Base-by-base conservation (phyloP, 2,888 invertebrate genomes). In the Xanthorhoe spadicearia region DNA sequence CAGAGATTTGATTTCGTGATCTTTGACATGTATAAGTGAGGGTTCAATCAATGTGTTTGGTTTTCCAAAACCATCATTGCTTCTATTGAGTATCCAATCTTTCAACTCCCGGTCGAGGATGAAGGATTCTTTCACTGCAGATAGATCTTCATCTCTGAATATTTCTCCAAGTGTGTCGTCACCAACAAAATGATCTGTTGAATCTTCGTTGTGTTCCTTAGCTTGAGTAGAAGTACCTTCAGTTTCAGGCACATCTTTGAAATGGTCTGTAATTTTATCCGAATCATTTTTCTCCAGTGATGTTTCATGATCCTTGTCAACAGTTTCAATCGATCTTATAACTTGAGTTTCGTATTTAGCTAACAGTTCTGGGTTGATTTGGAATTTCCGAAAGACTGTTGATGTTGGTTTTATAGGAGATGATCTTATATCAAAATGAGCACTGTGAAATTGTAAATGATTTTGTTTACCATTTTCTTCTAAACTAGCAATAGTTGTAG, bases 361-460 rank as follows among this genome's bases (percentile, higher is more conserved):
- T 69, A 91, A 78, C 70, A 89, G 86, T 59, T 88, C 87, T 0
- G 90, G 87, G 68, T 88, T 83, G 19, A 93, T 90, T 80, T 91
- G 92, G 68, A 93, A 90, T 73, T 90, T 92, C 38, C 83, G 83
- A 61, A 92, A 92, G n/a, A 87, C 80, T 13, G 89, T 84, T 0
- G 92, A 86, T 0, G 90, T 86, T 8, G 90, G 81, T 77, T 93
- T 92, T 60, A 93, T 92, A 1, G 92, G 92, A 2, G 92, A 92
- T 1, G 92, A 93, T 64, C 92, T 75, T 54, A 92, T 91, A 72
- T 93, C 92, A 58, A 93, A 93, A 77, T 92, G 92, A 50, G 92
- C 77, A 68, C 92, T 92, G 68, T 89, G 88, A 64, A 92, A 92
- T 75, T 89, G 84, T 58, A 83, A 76, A 64, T 87, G 77, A 64